Evolutionary conservation across 2,888 invertebrate genomes (phyloP).

Genomic region (Microplitis manilae): DNA sequence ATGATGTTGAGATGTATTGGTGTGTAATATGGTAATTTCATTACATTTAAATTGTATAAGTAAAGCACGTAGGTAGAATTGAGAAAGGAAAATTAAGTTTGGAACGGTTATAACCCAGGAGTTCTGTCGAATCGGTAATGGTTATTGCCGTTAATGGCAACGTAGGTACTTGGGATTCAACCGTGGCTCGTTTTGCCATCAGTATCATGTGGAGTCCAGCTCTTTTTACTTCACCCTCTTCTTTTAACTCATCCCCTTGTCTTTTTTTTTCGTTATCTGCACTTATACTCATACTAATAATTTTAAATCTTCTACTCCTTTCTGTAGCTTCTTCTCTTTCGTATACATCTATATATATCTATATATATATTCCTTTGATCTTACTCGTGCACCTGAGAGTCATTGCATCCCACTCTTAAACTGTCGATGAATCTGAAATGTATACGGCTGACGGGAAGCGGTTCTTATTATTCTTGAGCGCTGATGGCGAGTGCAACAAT

Average conservation of each 20-base stretch:
- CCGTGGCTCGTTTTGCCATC: constrained; percentile 22
- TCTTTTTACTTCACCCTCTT: constrained; percentile 23
- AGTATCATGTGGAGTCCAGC: background rate
- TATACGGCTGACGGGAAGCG: constrained; percentile 30
- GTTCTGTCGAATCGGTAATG: constrained; percentile 67
- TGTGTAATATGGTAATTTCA: constrained; percentile 60
- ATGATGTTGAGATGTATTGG: constrained; percentile 23
- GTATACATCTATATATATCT: background rate
- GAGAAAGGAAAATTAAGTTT: constrained; percentile 42
- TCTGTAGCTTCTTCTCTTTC: background rate
- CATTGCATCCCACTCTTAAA: constrained; percentile 15
- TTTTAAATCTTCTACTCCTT: background rate
- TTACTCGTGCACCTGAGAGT: background rate
- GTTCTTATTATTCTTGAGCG: constrained; percentile 5
- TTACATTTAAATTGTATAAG: constrained; percentile 50
- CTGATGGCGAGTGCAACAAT: constrained; percentile 56
- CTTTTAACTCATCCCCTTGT: constrained; percentile 35
- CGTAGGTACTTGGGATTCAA: constrained; percentile 54
- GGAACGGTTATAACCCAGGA: constrained; percentile 49
- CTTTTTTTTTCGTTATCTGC: constrained; percentile 16
- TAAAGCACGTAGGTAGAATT: constrained; percentile 52
- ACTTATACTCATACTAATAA: background rate
- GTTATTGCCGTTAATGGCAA: constrained; percentile 69
- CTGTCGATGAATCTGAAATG: constrained; percentile 34
- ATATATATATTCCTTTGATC: background rate